Evolutionary conservation across 2,888 invertebrate genomes (phyloP), one percentile per base, ranked within the genome.

Genomic region (Macrostomum cliftonense): DNA sequence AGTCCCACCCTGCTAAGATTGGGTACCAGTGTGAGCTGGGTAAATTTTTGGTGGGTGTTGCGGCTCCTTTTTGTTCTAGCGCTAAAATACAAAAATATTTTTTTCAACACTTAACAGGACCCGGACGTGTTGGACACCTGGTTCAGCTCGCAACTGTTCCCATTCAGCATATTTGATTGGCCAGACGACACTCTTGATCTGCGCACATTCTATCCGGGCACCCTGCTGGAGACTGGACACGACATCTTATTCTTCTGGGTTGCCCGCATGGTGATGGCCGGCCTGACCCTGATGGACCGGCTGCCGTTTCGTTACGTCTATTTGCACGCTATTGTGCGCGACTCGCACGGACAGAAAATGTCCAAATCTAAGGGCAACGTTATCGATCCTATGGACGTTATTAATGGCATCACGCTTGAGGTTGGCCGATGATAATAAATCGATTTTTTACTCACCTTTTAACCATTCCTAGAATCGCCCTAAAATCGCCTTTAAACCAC

Each of bases 211-310:
- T 99, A 89, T 74, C 97, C 97, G 0, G 82, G 86, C 0, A 78
- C 81, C 0, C 68, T 97, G 42, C 73, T 97, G 58, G 97, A 97
- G 73, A 95, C 93, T 0, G 93, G 97, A 0, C 88, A 95, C 66
- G 97, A 77, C 58, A 97, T 97, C 61, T 70, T 99, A 43, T 97
- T 97, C 77, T 97, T 99, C 74, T 99, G 97, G 97, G 97, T 97
- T 4, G 95, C 95, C 0, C 77, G 93, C 53, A 99, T 99, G 97
- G 95, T 95, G 1, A 95, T 97, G 79, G 79, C 97, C 60, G 88
- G 91, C 0, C 81, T 82, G 58, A 79, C 84, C 57, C 73, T 99
- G n/a, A 74, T 86, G 48, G 87, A 84, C 1, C 77, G 82, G 67
- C 73, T 95, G 43, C 97, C 97, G 0, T 97, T 99, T 71, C 81